These are phyloP conservation scores for Drosophila stalkeri DNA, from an alignment of 2,888 invertebrate genomes.

Conservation along the genomic window DNA sequence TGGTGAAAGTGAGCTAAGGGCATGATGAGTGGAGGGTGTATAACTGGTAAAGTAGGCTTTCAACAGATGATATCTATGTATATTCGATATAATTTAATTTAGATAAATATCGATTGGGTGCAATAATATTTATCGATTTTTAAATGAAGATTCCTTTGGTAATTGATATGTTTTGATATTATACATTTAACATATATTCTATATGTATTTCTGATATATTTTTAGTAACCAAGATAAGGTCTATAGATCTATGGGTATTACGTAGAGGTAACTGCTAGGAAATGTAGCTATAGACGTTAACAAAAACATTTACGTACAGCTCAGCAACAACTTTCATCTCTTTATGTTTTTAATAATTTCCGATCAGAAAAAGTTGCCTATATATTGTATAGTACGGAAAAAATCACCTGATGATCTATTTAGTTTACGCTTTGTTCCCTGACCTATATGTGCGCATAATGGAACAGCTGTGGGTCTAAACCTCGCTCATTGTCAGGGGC, in stretches of 20 bases:
- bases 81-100: too few species aligned
- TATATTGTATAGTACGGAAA: not conserved
- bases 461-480: constrained; percentile 34
- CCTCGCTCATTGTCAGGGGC: constrained; percentile 17
- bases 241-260: not conserved
- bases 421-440: constrained; percentile 17
- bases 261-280: not conserved
- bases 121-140: too few species aligned
- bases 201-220: too few species aligned
- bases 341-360: not conserved
- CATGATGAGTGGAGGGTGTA: too few species aligned
- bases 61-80: too few species aligned
- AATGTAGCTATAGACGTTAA: too few species aligned
- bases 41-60: too few species aligned
- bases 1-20: not conserved
- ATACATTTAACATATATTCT: too few species aligned
- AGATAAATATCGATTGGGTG: too few species aligned
- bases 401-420: constrained; percentile 1
- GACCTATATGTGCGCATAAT: constrained; percentile 28
- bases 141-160: too few species aligned
- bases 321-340: not conserved
- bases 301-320: not conserved
- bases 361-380: not conserved
- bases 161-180: too few species aligned
- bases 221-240: too few species aligned